phyloP scores from a whole-genome alignment of 2,888 invertebrate genomes.

The Nebria brevicollis region DNA sequence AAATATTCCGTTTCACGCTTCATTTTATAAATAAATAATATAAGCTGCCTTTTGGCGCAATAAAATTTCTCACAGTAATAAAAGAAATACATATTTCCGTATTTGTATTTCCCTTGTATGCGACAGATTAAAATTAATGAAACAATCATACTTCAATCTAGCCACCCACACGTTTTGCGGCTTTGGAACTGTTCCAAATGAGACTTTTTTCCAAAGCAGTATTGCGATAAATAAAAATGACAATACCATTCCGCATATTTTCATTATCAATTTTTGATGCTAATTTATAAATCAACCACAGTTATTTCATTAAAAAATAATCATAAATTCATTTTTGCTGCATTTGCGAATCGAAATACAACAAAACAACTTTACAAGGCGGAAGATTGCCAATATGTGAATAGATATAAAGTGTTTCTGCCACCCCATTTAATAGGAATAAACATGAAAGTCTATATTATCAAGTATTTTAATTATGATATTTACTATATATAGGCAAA shows the following conservation, averaged over 20 bases:
- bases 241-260: neutral
- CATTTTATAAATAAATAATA: no score
- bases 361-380: no score
- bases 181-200: neutral
- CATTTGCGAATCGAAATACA: no score
- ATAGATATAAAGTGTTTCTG: no score
- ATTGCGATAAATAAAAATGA: neutral
- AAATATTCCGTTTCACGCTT: neutral
- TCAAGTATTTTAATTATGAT: no score
- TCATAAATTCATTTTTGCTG: neutral
- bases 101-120: neutral
- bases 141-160: neutral
- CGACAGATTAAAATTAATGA: neutral
- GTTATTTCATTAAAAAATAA: neutral
- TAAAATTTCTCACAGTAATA: no score
- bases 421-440: no score
- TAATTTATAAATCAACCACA: neutral
- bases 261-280: neutral
- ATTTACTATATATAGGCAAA: neutral
- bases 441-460: no score
- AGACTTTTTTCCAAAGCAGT: neutral
- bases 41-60: no score
- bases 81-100: no score
- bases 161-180: neutral
- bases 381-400: no score